A percentile compares a stretch with the other conserved stretches of the same genome.
phyloP scores from a whole-genome alignment of 2,888 invertebrate species.

The Xestia ashworthii region DNA sequence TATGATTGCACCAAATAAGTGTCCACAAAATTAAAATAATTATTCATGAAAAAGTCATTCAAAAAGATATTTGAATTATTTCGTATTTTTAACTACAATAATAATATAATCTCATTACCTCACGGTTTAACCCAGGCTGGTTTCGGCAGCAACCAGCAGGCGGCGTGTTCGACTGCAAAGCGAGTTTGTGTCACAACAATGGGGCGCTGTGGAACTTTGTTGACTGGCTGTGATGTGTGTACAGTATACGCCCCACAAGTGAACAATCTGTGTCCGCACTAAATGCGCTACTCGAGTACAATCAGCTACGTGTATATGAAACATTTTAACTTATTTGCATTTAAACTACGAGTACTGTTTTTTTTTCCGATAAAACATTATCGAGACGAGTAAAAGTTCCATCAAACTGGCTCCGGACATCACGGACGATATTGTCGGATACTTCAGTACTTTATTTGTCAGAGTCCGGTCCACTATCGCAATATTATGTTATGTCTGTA shows the following conservation, averaged over 20 bases:
- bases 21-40: neutral
- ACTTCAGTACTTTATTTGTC: neutral
- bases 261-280: conserved; percentile 30
- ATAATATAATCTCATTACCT: conserved; percentile 18
- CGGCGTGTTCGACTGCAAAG: conserved; percentile 26
- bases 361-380: neutral
- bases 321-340: neutral
- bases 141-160: conserved; percentile 9
- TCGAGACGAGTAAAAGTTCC: neutral
- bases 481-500: neutral
- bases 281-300: conserved; percentile 1
- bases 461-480: too few species aligned
- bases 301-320: neutral
- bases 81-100: conserved; percentile 3
- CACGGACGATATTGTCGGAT: neutral
- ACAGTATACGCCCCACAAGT: neutral
- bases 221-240: neutral
- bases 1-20: neutral
- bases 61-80: neutral
- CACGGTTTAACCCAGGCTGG: conserved; percentile 16
- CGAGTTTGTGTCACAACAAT: conserved; percentile 43
- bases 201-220: conserved; percentile 44
- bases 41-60: neutral
- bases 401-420: neutral
- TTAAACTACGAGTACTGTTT: neutral